Evolutionary conservation across 2,113 vertebrate species (phyloP).

Genomic region (Ceratotherium simum): DNA sequence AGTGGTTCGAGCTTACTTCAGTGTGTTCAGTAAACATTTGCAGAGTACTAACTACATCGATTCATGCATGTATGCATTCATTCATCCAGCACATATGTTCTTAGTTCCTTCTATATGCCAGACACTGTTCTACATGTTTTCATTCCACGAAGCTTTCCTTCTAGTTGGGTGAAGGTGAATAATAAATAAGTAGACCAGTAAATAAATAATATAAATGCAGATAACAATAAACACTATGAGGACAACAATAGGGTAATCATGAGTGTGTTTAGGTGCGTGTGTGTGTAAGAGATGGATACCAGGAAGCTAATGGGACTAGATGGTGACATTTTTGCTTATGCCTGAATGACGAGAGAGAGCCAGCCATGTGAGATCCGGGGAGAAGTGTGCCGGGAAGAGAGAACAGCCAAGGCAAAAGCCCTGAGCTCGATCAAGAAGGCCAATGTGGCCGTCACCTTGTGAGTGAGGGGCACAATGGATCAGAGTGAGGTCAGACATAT

Average conservation of each 20-base stretch:
- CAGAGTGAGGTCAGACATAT: background rate
- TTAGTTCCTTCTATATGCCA: background rate
- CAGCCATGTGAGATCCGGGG: too few relatives aligned
- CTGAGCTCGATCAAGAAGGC: background rate
- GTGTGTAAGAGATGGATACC: background rate
- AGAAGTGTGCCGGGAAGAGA: background rate
- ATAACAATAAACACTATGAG: background rate
- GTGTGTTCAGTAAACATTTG: conserved; percentile 39
- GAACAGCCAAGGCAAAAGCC: background rate
- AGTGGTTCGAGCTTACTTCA: background rate
- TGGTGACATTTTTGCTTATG: background rate
- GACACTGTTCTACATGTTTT: background rate
- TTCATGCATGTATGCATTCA: background rate
- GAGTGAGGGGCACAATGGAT: background rate
- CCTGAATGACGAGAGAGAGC: background rate
- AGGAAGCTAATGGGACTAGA: background rate
- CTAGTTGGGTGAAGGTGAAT: background rate
- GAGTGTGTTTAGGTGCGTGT: background rate
- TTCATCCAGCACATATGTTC: background rate
- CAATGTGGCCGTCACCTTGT: background rate
- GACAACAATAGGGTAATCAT: background rate
- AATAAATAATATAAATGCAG: background rate
- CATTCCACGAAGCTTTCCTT: background rate
- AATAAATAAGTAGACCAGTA: background rate
- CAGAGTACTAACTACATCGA: background rate